Evolutionary conservation across 37 sponge, comb jelly and placozoan species (phyloP), one percentile per base, ranked within the genome.

Genomic region (Spongilla lacustris): DNA sequence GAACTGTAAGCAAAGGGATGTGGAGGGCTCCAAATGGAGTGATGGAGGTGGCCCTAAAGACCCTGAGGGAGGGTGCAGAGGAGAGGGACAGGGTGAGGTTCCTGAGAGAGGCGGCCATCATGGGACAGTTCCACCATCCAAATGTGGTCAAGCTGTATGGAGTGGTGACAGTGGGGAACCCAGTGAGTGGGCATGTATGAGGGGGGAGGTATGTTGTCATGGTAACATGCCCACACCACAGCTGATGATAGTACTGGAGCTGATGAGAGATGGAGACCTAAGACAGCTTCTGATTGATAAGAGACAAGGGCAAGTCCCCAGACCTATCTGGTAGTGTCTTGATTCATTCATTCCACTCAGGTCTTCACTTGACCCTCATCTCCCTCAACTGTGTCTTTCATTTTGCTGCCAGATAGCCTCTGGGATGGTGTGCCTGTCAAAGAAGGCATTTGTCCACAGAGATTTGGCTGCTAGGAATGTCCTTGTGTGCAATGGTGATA

Each of bases 401-500:
- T 86, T 86, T 50, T 77, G 84, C 68, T 83, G 71, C 6, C 79
- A 89, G 37, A 80, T 93, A 31, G 90, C 87, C 35, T 81, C 66
- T 82, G 93, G 87, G 23, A 93, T 93, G 93, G 23, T 25, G 23
- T 89, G 89, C 81, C 80, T 93, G 11, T 50, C 90, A 19, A 67
- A 48, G 48, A 93, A 89, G 81, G 29, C 70, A 9, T 93, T 89
- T 50, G 86, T 93, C 6, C 93, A 93, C 82, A 69, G 93, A 73
- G 93, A 93, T 71, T 77, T 93, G 25, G 93, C 93, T 50, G 93
- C 93, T 0, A 93, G 93, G 76, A 93, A 86, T 22, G 29, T 86
- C 32, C 69, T 86, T 0, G 48, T 86, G 21, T 78, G 28, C 34
- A 69, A 36, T 30, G 78, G 34, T 32, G n/a, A 70, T 19, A 58